phyloP scores from a whole-genome alignment of 2,797 vertebrate genomes.

The Xiphophorus birchmanni region DNA sequence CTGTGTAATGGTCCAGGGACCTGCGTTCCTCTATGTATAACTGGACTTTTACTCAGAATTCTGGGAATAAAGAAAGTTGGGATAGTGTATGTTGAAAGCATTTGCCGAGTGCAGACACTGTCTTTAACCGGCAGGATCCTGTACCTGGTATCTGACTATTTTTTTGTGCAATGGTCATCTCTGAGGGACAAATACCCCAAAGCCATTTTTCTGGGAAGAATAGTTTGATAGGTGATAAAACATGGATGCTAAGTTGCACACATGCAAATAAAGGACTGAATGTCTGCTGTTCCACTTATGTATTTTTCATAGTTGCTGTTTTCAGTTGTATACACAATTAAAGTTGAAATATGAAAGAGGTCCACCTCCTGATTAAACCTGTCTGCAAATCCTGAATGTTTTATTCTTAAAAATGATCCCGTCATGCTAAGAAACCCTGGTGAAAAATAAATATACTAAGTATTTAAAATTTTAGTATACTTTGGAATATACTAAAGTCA shows the following conservation, averaged over 20 bases:
- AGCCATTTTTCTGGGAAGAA: slow-evolving; percentile 89
- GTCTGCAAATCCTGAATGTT: background rate
- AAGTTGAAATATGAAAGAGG: slow-evolving; percentile 1
- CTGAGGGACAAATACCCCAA: slow-evolving; percentile 90
- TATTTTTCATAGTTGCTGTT: slow-evolving; percentile 2
- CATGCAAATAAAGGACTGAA: background rate
- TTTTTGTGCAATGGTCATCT: slow-evolving; percentile 93
- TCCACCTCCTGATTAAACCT: background rate
- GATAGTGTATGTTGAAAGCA: slow-evolving; percentile 92
- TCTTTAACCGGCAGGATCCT: slow-evolving; percentile 92
- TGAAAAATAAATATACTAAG: no score
- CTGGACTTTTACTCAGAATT: slow-evolving; percentile 88
- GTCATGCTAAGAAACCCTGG: background rate
- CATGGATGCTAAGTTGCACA: background rate
- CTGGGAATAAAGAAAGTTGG: slow-evolving; percentile 89
- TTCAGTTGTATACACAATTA: background rate
- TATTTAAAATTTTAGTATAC: no score
- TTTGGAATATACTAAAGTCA: no score
- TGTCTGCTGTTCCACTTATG: background rate
- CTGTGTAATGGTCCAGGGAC: slow-evolving; percentile 96
- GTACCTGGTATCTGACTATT: slow-evolving; percentile 88
- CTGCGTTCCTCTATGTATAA: slow-evolving; percentile 89
- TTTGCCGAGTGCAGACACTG: slow-evolving; percentile 91
- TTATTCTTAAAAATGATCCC: background rate
- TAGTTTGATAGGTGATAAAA: slow-evolving; percentile 78